Evolutionary conservation across 2,113 vertebrate genomes (phyloP), one percentile per base, ranked within the genome.

Genomic region (Pluvianellus socialis): DNA sequence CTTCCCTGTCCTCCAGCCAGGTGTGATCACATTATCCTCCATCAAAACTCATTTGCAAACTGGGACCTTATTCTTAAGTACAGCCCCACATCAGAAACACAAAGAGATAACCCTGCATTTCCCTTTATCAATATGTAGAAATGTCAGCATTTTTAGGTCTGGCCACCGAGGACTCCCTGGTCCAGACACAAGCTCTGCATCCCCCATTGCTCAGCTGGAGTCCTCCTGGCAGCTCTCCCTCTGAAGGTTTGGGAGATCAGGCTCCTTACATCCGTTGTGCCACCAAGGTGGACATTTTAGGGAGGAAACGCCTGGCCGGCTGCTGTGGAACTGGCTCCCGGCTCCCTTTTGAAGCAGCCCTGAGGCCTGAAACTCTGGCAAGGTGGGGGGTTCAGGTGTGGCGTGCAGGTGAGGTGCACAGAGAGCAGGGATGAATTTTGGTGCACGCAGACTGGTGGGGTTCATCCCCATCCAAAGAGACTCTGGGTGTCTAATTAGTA

Each of bases 321-420:
- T 79, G 55, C 50, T 94, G 42, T 82, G 47, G 61, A 71, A 62
- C 20, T 52, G 38, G 38, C 38, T 38, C 38, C 38, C 35, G 45
- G 33, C 26, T 73, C 11, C 30, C 12, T 24, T 65, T 61, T 73
- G 65, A 88, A 88, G n/a, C 35, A 82, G 50, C 14, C n/a, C 33
- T 8, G 10, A 79, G 67, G 23, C 58, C 47, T 49, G 14, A 75
- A 67, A 84, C n/a, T 47, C 67, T 23, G 23, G 28, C 10, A 55
- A 73, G 32, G 17, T 18, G 33, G 65, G 33, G 33, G 4, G 8
- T 50, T 67, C 1, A 0, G 27, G 62, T 68, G 53, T 1, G 2
- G 30, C 1, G 3, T 40, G 38, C 0, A 1, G 16, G 19, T 45
- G n/a, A 23, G 33, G 7, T 45, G 17, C 27, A n/a, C 1, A 7